A percentile compares a stretch with the other conserved stretches of the same genome.
These are phyloP conservation scores for Scaptomyza parva DNA, from an alignment of 2,888 invertebrate species.

Conservation along the genomic window DNA sequence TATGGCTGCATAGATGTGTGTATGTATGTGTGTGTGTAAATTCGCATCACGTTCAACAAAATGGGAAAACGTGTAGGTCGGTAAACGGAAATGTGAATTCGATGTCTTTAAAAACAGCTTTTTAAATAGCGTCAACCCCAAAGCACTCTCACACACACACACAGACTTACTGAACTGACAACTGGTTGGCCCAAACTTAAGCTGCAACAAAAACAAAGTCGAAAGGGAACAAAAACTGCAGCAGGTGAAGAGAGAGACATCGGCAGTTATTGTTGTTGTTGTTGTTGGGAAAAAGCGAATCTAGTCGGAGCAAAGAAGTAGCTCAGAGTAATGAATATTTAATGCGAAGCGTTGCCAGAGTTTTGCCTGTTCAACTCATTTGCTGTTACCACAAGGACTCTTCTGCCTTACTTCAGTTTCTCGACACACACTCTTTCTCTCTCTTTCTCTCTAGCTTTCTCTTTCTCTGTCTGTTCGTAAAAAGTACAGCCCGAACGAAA, in stretches of 20 bases:
- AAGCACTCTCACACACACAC: background rate
- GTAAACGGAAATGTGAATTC: slow-evolving; percentile 73
- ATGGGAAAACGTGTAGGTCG: slow-evolving; percentile 69
- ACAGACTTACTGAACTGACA: slow-evolving; percentile 19
- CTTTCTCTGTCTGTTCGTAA: slow-evolving; percentile 21
- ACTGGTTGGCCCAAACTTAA: slow-evolving; percentile 35
- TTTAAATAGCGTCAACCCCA: slow-evolving; percentile 43
- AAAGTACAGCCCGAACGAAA: slow-evolving; percentile 56
- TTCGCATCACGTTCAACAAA: slow-evolving; percentile 73
- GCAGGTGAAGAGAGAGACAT: slow-evolving; percentile 39
- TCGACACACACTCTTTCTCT: no score
- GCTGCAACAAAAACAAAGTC: slow-evolving; percentile 31
- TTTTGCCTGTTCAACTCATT: slow-evolving; percentile 60
- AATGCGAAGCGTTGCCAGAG: slow-evolving; percentile 62
- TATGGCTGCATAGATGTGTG: slow-evolving; percentile 50
- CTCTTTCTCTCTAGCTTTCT: background rate
- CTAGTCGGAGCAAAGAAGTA: slow-evolving; percentile 42
- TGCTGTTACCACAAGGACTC: slow-evolving; percentile 59
- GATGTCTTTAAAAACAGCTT: slow-evolving; percentile 79
- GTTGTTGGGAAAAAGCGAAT: slow-evolving; percentile 17
- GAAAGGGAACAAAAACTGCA: slow-evolving; percentile 30
- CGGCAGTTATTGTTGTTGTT: no score
- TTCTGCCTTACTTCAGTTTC: slow-evolving; percentile 2
- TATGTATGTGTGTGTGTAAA: slow-evolving; percentile 42
- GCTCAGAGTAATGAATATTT: slow-evolving; percentile 79